Evolutionary conservation across 1,140 invertebrate genomes (phyloP), one percentile per base, ranked within the genome.

Genomic region (Dendroctonus valens): DNA sequence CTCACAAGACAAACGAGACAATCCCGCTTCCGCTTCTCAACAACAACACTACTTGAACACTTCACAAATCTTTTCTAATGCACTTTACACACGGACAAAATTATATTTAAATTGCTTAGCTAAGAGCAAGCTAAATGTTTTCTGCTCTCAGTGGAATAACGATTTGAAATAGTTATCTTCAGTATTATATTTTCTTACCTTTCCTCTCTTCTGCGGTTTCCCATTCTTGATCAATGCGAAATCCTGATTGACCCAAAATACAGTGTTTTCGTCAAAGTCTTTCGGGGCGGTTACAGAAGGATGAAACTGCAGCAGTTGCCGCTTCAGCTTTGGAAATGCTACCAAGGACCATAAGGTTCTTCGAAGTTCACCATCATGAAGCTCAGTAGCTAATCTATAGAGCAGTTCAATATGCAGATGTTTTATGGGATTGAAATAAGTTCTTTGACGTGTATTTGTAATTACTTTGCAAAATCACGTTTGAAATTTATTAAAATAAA

Each of bases 231-330:
- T 79, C 44, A 87, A 77, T 53, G 91, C 88, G 85, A 98, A 99
- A 73, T 98, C 92, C 79, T 98, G 94, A 84, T 99, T 99, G 7
- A 98, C 87, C 92, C 93, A 97, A 82, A 98, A 99, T 69, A 88
- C 83, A 5, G 95, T 96, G 71, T 93, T 89, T 77, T 98, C 93
- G 9, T 86, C 85, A 82, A 98, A 97, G 76, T 99, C 96, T 83
- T 97, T 97, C 2, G 93, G 90, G 69, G 89, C 91, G 75, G 88
- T 89, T 8, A 89, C 89, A 70, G 85, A 80, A 0, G 93, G 91
- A 55, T 87, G 85, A 78, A 92, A 93, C 38, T 91, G 79, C 55
- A 99, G 78, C 8, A 98, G 84, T 80, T 98, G 96, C 57, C 91
- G 83, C 79, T 97, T 97, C 53, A 98, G 83, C 85, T 98, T 98